phyloP scores from a whole-genome alignment of 1,140 invertebrate genomes.

The Schlechtendalia chinensis region DNA sequence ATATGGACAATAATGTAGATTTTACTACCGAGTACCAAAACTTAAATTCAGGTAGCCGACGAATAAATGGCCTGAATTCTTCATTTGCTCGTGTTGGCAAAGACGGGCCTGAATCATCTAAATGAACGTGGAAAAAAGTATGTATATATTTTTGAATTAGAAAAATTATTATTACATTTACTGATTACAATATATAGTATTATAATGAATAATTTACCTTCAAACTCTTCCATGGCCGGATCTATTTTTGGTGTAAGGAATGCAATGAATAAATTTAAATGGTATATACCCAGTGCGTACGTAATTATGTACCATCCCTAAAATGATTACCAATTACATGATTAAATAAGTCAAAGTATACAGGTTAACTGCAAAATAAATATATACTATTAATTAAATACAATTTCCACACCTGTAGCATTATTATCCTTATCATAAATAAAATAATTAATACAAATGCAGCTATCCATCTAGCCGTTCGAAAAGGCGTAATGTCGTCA shows the following conservation, averaged over 20 bases:
- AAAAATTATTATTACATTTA: background rate
- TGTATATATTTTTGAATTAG: background rate
- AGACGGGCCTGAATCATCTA: constrained; percentile 81
- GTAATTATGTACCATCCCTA: constrained; percentile 99
- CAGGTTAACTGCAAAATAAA: background rate
- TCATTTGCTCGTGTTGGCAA: constrained; percentile 92
- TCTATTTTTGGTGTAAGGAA: constrained; percentile 99
- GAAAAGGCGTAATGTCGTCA: constrained; percentile 62
- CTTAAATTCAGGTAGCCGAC: constrained; percentile 97
- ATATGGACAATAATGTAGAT: constrained; percentile 86
- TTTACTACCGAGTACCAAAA: constrained; percentile 98
- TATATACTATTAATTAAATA: background rate
- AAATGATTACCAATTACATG: constrained; percentile 57
- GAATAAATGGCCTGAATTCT: constrained; percentile 98
- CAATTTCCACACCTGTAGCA: constrained; percentile 56
- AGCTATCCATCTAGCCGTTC: constrained; percentile 59
- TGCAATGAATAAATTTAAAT: constrained; percentile 98
- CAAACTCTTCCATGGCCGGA: constrained; percentile 85
- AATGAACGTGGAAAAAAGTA: constrained; percentile 51
- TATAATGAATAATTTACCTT: constrained; percentile 64
- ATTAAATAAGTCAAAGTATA: constrained; percentile 37
- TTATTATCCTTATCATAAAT: constrained; percentile 58
- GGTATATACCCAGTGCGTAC: constrained; percentile 97
- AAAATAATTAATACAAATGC: constrained; percentile 57
- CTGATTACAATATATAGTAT: background rate